These are phyloP conservation scores for Sebastes variabilis DNA, from an alignment of 2,797 vertebrate species.

Conservation along the genomic window DNA sequence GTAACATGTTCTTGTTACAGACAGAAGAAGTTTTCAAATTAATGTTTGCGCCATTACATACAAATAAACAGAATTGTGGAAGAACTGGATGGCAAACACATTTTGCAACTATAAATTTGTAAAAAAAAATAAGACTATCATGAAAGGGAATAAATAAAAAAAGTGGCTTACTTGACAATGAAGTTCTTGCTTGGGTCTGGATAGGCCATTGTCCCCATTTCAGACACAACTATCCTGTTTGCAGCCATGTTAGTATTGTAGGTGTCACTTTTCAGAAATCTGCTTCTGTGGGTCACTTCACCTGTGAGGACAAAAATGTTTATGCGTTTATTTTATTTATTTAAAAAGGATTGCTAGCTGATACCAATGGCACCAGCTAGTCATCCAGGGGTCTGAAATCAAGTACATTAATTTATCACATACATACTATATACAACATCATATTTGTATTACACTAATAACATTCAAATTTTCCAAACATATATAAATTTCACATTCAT, in stretches of 20 bases:
- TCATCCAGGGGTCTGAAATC: too few species aligned
- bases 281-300: slow-evolving; percentile 91
- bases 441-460: too few species aligned
- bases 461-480: too few species aligned
- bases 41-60: neutral
- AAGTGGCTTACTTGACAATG: slow-evolving; percentile 88
- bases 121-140: neutral
- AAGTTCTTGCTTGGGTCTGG: slow-evolving; percentile 96
- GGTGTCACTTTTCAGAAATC: slow-evolving; percentile 89
- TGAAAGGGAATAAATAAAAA: too few species aligned
- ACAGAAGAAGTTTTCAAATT: neutral
- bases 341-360: too few species aligned
- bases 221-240: slow-evolving; percentile 95
- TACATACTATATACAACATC: too few species aligned
- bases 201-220: slow-evolving; percentile 98
- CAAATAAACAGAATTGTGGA: neutral
- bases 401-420: too few species aligned
- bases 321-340: neutral
- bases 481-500: too few species aligned
- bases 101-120: neutral
- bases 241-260: slow-evolving; percentile 89
- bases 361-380: too few species aligned
- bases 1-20: neutral
- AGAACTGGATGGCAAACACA: too few species aligned
- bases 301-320: slow-evolving; percentile 77